Evolutionary conservation across 2,113 vertebrate genomes (phyloP).

Genomic region (Mus spicilegus): DNA sequence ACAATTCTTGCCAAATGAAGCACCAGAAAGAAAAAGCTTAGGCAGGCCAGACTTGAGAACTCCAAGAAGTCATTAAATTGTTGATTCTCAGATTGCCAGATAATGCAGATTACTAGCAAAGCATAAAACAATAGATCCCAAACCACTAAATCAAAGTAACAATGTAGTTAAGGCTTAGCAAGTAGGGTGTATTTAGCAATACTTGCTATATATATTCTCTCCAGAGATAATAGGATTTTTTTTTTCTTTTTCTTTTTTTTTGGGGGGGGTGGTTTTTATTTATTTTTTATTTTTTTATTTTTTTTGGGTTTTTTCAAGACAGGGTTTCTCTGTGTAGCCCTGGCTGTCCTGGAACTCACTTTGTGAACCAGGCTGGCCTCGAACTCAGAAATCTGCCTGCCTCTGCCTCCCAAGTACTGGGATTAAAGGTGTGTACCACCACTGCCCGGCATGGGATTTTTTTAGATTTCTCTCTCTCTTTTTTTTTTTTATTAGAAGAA

Average conservation of each 20-base stretch:
- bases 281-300: no score
- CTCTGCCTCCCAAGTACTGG: no score
- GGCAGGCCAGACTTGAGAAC: neutral
- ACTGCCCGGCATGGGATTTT: no score
- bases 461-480: neutral
- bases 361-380: no score
- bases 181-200: neutral
- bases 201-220: neutral
- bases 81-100: neutral
- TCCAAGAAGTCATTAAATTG: neutral
- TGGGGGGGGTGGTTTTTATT: no score
- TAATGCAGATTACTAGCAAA: neutral
- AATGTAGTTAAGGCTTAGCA: neutral
- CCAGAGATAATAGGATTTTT: neutral
- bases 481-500: neutral
- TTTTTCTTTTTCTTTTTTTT: neutral
- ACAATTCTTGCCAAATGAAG: neutral
- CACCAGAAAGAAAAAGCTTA: neutral
- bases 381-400: no score
- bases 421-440: no score
- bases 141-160: neutral
- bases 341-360: no score
- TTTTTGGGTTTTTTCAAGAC: no score
- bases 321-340: no score
- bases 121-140: neutral